Percentiles rank a stretch among this genome's conserved stretches.
These are phyloP conservation scores for Scaptomyza polygonia DNA, from an alignment of 2,888 invertebrate genomes.

Conservation along the genomic window DNA sequence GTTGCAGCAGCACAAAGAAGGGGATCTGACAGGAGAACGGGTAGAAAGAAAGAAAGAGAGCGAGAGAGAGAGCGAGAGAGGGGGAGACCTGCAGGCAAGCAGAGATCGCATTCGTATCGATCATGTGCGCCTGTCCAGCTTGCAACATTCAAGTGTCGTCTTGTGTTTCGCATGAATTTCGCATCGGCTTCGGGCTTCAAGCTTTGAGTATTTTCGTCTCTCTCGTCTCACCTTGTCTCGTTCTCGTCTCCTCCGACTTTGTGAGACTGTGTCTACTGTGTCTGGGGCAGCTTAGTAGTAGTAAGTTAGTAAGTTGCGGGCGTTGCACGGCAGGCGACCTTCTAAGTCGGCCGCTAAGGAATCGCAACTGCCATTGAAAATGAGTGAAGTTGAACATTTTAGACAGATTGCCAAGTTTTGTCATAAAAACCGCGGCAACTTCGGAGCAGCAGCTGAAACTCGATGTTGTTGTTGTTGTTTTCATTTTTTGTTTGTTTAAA, in stretches of 20 bases:
- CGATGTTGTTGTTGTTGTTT: constrained; percentile 40
- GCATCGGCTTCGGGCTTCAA: constrained; percentile 25
- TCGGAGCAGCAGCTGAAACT: constrained; percentile 46
- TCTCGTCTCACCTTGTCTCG: constrained; percentile 21
- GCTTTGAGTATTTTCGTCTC: constrained; percentile 14
- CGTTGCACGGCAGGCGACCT: constrained; percentile 67
- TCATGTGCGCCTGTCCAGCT: constrained; percentile 81
- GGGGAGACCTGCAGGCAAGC: constrained; percentile 30
- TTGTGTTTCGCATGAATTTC: constrained; percentile 67
- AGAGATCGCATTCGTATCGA: constrained; percentile 66
- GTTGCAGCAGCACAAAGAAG: constrained; percentile 42
- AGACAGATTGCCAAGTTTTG: constrained; percentile 82
- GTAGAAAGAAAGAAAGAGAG: constrained; percentile 1
- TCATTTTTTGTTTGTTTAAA: constrained; percentile 44
- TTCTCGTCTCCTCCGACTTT: constrained; percentile 36
- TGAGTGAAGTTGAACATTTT: constrained; percentile 78
- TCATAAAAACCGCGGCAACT: constrained; percentile 63
- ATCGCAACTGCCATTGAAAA: constrained; percentile 79
- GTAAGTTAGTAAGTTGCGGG: constrained; percentile 52
- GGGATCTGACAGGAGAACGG: constrained; percentile 24
- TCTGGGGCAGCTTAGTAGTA: constrained; percentile 55
- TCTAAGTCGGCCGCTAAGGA: constrained; percentile 78
- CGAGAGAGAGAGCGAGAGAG: not conserved
- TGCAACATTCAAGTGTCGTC: constrained; percentile 80
- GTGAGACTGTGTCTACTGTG: constrained; percentile 13